A percentile compares a stretch with the other conserved stretches of the same genome.
Evolutionary conservation across 2,888 invertebrate species (phyloP).

Genomic region (Eupithecia vulgata): DNA sequence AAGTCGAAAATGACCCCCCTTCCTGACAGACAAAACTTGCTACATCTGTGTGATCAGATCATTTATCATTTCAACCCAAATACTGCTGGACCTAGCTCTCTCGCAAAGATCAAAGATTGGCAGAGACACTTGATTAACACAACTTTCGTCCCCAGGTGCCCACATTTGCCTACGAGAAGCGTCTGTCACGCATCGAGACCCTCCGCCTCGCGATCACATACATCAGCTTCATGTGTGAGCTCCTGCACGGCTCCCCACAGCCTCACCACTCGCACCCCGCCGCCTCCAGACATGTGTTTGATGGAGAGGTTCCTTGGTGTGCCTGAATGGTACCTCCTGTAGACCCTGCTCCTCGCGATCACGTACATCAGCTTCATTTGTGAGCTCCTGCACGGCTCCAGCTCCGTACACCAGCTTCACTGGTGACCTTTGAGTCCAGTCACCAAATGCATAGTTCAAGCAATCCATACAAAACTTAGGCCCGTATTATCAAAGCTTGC

Average conservation of each 20-base stretch:
- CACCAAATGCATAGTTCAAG: background rate
- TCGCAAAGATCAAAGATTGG: too few relatives aligned
- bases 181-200: conserved; percentile 97
- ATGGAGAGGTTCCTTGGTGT: conserved; percentile 80
- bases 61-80: too few relatives aligned
- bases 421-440: background rate
- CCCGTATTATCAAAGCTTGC: too few relatives aligned
- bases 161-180: conserved; percentile 98
- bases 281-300: conserved; percentile 71
- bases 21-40: too few relatives aligned
- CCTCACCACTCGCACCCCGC: conserved; percentile 67
- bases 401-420: too few relatives aligned
- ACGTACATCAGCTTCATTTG: conserved; percentile 99
- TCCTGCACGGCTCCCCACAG: conserved; percentile 88
- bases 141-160: conserved; percentile 86
- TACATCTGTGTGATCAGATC: too few relatives aligned
- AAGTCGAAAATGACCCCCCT: too few relatives aligned
- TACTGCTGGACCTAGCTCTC: too few relatives aligned
- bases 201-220: conserved; percentile 97
- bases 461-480: background rate
- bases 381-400: conserved; percentile 90
- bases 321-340: conserved; percentile 51
- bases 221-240: conserved; percentile 97
- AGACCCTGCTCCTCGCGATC: conserved; percentile 96
- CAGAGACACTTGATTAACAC: background rate